These are phyloP conservation scores for Eclectus roratus DNA, from an alignment of 2,113 vertebrate species.

Conservation along the genomic window DNA sequence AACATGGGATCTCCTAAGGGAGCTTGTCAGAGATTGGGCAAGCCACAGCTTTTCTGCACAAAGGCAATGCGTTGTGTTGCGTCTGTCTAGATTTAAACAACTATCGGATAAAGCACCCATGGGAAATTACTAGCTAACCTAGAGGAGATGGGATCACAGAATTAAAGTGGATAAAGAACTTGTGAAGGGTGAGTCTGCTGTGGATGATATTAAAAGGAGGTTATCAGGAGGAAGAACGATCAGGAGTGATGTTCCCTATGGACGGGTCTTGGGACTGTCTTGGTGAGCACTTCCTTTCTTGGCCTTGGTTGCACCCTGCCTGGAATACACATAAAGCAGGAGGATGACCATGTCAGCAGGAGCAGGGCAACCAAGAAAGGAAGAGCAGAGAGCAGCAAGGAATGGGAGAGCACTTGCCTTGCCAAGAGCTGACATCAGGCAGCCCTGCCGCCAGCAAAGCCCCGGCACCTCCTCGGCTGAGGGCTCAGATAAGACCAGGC, in stretches of 20 bases:
- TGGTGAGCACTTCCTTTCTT: neutral
- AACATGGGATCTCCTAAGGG: neutral
- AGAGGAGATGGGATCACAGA: constrained; percentile 50
- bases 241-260: neutral
- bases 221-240: constrained; percentile 25
- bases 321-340: neutral
- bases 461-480: constrained; percentile 51
- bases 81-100: neutral
- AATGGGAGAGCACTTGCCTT: neutral
- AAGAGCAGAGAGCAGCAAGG: constrained; percentile 40
- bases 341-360: neutral
- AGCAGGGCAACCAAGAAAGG: constrained; percentile 57
- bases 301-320: constrained; percentile 31
- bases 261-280: neutral
- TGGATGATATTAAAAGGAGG: constrained; percentile 18
- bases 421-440: constrained; percentile 39
- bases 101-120: neutral
- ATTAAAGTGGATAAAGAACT: constrained; percentile 52
- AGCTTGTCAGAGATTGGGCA: neutral
- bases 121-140: constrained; percentile 54
- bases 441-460: neutral
- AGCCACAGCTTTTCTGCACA: neutral
- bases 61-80: neutral
- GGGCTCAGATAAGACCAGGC: constrained; percentile 53
- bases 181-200: constrained; percentile 22